Conservation (phyloP, 2,113 vertebrate species). For the Pungitius pungitius region DNA sequence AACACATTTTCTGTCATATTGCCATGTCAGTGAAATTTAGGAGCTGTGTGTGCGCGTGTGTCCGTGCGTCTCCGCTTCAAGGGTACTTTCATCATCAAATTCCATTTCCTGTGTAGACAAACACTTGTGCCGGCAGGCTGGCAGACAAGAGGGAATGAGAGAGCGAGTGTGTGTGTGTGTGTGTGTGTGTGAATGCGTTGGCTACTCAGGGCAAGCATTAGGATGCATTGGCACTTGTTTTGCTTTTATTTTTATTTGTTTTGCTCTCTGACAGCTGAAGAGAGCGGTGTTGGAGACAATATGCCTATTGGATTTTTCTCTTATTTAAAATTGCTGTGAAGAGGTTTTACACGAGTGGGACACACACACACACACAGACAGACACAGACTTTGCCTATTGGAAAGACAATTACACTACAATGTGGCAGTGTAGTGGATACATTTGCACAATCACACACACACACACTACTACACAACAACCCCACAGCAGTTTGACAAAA, state of each 20-base stretch:
- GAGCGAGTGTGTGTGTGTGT: constrained; percentile 30
- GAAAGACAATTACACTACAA: constrained; percentile 32
- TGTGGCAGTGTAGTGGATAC: not conserved
- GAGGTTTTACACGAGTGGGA: constrained; percentile 34
- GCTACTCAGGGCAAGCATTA: constrained; percentile 51
- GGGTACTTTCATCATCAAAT: constrained; percentile 81
- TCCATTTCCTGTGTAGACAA: constrained; percentile 78
- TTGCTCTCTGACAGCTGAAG: constrained; percentile 40
- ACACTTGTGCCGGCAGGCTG: constrained; percentile 70
- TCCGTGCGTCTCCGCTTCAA: constrained; percentile 56
- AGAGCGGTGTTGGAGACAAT: constrained; percentile 39
- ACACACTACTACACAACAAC: constrained; percentile 31
- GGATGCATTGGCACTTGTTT: constrained; percentile 56
- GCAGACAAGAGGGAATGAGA: constrained; percentile 65
- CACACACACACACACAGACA: not conserved
- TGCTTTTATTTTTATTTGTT: constrained; percentile 61
- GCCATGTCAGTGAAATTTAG: constrained; percentile 78
- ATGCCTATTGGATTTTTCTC: constrained; percentile 47
- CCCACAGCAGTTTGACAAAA: constrained; percentile 52
- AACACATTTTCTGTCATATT: constrained; percentile 76
- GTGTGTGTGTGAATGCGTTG: constrained; percentile 32
- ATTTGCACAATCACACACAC: constrained; percentile 14
- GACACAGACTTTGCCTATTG: constrained; percentile 1
- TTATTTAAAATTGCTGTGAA: constrained; percentile 46
- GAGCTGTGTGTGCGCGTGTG: constrained; percentile 45